Base-by-base conservation (phyloP, 2,113 vertebrate species). In the Plotosus lineatus region DNA sequence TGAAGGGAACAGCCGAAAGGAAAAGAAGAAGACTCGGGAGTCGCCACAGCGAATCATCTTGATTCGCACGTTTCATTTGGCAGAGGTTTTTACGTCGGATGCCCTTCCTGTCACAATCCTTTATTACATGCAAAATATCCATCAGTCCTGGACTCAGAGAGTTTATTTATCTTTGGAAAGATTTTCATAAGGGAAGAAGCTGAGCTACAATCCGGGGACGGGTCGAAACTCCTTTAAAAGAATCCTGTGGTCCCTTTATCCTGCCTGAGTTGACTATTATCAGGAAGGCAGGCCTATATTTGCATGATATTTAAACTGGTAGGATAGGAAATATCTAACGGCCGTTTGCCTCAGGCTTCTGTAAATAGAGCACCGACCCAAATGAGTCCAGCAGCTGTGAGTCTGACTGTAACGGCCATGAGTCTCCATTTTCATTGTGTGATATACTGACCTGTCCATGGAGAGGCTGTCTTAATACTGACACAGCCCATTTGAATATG, bases 321-420 rank as follows among this genome's bases (percentile, higher is more conserved):
- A 78, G 78, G 86, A 79, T 31, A 73, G 48, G 81, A 72, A 69
- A 80, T 77, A 75, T 81, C 76, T 76, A 86, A 68, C 56, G 17
- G 44, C 50, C 81, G 81, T 90, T 91, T 90, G 88, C 86, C 85
- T 82, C 85, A 50, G 11, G 77, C 33, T 74, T 87, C 88, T 86
- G 80, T 87, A 90, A 89, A 89, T 86, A 88, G 85, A 86, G 77
- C 66, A 23, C 80, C 75, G 75, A 82, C 77, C 69, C 1, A 71
- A 55, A 91, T 90, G 86, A 85, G 83, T 92, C 73, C 82, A 88
- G 82, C 92, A 92, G 89, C 90, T 87, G 86, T 78, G 75, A 68
- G 58, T 72, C n/a, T 71, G 80, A 75, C 53, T 71, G 26, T 65
- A 74, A 38, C 65, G 75, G n/a, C 77, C 11, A 66, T 42, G 50